These are phyloP conservation scores for Diplolepis rosae DNA, from an alignment of 2,888 invertebrate genomes.

Conservation along the genomic window DNA sequence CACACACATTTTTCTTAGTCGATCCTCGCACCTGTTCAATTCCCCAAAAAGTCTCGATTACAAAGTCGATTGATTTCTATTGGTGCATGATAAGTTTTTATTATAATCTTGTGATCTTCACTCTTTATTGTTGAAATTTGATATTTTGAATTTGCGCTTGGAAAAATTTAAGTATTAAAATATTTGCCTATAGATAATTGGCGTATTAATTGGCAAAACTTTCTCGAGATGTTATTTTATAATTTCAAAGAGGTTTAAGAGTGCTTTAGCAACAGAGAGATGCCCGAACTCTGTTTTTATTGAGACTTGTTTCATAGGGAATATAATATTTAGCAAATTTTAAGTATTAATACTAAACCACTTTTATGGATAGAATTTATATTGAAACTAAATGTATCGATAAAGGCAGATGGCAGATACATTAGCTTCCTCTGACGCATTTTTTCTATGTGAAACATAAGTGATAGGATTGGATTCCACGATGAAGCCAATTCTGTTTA, in stretches of 20 bases:
- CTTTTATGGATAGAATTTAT: slow-evolving; percentile 46
- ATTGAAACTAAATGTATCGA: slow-evolving; percentile 37
- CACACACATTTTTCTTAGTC: slow-evolving; percentile 11
- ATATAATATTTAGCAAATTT: slow-evolving; percentile 35
- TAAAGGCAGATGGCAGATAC: slow-evolving; percentile 43
- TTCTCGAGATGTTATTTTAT: background rate
- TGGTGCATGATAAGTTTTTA: slow-evolving; percentile 37
- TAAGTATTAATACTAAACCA: slow-evolving; percentile 45
- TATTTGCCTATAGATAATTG: background rate
- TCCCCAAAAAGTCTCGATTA: slow-evolving; percentile 49
- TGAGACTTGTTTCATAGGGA: background rate
- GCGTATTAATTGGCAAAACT: background rate
- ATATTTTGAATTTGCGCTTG: background rate
- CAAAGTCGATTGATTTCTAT: slow-evolving; percentile 48
- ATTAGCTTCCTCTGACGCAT: slow-evolving; percentile 40
- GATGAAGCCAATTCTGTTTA: slow-evolving; percentile 33
- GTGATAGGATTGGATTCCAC: slow-evolving; percentile 35
- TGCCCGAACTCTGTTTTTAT: slow-evolving; percentile 6
- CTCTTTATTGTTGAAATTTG: slow-evolving; percentile 27
- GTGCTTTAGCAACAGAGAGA: background rate
- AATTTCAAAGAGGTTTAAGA: background rate
- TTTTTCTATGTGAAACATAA: slow-evolving; percentile 43
- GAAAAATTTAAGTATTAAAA: background rate
- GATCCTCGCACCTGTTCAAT: slow-evolving; percentile 12
- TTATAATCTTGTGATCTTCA: slow-evolving; percentile 2